Conservation (phyloP, 2,888 invertebrate genomes). For the Pimpla rufipes region DNA sequence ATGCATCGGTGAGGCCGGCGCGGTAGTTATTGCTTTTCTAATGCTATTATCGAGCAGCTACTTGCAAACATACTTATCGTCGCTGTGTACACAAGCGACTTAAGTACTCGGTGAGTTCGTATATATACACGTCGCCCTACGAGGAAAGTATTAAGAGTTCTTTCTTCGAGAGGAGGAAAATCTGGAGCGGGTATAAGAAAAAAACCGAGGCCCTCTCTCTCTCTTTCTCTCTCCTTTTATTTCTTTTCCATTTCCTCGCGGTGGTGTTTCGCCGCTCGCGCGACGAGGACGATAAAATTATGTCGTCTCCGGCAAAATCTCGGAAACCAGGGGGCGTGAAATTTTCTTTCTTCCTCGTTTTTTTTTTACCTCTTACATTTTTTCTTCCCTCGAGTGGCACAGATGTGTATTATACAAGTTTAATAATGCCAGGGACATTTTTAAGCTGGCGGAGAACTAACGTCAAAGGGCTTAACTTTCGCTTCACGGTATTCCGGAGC, state of each 20-base stretch:
- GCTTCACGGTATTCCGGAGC: slow-evolving; percentile 58
- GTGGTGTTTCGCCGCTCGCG: slow-evolving; percentile 23
- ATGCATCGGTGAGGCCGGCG: background rate
- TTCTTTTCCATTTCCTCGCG: slow-evolving; percentile 19
- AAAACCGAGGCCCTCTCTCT: slow-evolving; percentile 7
- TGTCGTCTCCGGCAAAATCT: slow-evolving; percentile 30
- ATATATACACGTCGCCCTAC: background rate
- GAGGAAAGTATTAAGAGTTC: slow-evolving; percentile 23
- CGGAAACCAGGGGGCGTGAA: slow-evolving; percentile 9
- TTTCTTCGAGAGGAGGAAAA: slow-evolving; percentile 18
- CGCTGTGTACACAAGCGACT: slow-evolving; percentile 6
- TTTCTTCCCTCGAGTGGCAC: slow-evolving; percentile 71
- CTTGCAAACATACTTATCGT: slow-evolving; percentile 4
- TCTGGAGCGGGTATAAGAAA: background rate
- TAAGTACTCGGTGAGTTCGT: background rate
- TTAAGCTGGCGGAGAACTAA: slow-evolving; percentile 51
- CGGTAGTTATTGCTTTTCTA: slow-evolving; percentile 7
- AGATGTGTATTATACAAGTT: slow-evolving; percentile 73
- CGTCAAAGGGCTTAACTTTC: slow-evolving; percentile 68
- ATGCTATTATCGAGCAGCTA: background rate
- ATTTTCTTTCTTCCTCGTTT: slow-evolving; percentile 4
- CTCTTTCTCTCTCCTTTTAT: slow-evolving; percentile 20
- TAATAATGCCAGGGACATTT: slow-evolving; percentile 75
- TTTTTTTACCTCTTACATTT: slow-evolving; percentile 55
- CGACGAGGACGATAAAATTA: slow-evolving; percentile 55